A percentile compares a stretch with the other conserved stretches of the same genome.
Conservation (phyloP, 1,140 invertebrate genomes). For the Heliconius himera region DNA sequence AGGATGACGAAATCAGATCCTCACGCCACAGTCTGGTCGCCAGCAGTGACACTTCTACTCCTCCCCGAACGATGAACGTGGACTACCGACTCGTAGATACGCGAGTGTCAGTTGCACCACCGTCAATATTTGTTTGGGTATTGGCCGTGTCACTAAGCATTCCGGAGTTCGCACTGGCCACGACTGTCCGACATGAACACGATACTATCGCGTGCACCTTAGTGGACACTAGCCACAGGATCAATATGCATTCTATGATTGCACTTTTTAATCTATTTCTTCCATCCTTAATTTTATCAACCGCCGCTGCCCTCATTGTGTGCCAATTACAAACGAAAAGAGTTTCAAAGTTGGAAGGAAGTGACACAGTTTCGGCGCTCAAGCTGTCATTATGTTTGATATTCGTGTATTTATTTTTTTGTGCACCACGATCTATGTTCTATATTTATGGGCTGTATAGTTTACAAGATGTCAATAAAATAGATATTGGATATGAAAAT, state of each 20-base stretch:
- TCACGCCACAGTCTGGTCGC: constrained; percentile 78
- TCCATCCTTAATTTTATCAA: constrained; percentile 62
- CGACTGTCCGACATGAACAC: constrained; percentile 57
- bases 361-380: constrained; percentile 59
- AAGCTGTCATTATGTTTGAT: constrained; percentile 75
- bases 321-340: constrained; percentile 62
- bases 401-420: constrained; percentile 60
- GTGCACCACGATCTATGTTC: constrained; percentile 65
- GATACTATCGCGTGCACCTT: constrained; percentile 64
- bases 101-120: constrained; percentile 75
- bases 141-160: constrained; percentile 81
- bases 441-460: constrained; percentile 57
- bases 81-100: constrained; percentile 72
- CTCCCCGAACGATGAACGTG: constrained; percentile 74
- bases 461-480: constrained; percentile 43
- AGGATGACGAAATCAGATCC: constrained; percentile 79
- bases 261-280: constrained; percentile 72
- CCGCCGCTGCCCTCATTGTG: constrained; percentile 53
- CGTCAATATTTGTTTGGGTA: constrained; percentile 81
- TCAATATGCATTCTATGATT: constrained; percentile 72
- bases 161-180: constrained; percentile 78
- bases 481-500: constrained; percentile 43
- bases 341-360: constrained; percentile 46
- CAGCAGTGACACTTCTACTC: constrained; percentile 69
- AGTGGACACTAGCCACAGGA: constrained; percentile 64